Evolutionary conservation across 1,140 invertebrate genomes (phyloP), one percentile per base, ranked within the genome.

Genomic region (Leptonema lineaticorne): DNA sequence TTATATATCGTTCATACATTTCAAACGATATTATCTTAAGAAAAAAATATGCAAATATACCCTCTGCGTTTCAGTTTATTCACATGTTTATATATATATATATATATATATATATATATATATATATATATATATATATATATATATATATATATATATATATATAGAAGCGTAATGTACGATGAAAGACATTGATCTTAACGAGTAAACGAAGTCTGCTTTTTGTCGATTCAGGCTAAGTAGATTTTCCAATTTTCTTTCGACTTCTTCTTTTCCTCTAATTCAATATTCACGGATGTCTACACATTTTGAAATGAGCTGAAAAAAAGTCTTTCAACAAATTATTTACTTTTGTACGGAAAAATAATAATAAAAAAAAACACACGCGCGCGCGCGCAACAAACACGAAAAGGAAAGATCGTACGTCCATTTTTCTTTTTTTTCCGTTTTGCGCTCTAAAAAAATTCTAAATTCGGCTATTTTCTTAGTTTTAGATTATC

Each of bases 201-300:
- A 53, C 50, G 50, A 26, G 20, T 24, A 53, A 53, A 53, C 50
- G 50, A 53, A 24, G 50, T 53, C 50, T 53, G 50, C 50, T 53
- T 53, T 53, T 53, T 26, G 50, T 53, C 50, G 50, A 53, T 24
- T 26, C 50, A 24, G 27, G 18, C 50, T 53, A 53, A 53, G 50
- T 53, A 53, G 50, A 53, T 53, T 53, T 53, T 53, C 50, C 50
- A 53, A 53, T 53, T 53, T 53, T 53, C 50, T 26, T 53, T 53
- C 24, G 50, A 26, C 20, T 53, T 53, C 27, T 48, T 48, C 16
- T 11, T n/a, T 26, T 53, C 27, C 9, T 53, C 22, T 53, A 53
- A 53, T 53, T 53, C 20, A 18, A 53, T 24, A 11, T 53, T 26
- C 20, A 26, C 22, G 50, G 20, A 7, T 1, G 50, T 24, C n/a